A percentile compares a stretch with the other conserved stretches of the same genome.
phyloP scores from a whole-genome alignment of 2,797 vertebrate species.

The Nyctalus aviator region DNA sequence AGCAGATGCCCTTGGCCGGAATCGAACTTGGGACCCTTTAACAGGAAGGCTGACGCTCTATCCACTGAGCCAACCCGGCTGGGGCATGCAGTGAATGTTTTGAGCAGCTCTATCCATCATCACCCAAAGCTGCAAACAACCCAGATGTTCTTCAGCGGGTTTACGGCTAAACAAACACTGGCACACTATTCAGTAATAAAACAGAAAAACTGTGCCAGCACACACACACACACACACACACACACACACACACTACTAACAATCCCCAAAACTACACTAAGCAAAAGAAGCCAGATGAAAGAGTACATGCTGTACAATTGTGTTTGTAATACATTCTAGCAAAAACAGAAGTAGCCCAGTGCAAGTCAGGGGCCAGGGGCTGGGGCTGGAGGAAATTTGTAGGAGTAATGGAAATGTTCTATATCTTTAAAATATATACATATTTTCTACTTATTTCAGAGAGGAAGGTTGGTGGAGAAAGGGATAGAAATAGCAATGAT shows the following conservation, averaged over 20 bases:
- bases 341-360: background rate
- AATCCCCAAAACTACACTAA: background rate
- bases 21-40: no score
- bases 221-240: background rate
- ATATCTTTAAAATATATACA: background rate
- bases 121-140: background rate
- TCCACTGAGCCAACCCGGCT: no score
- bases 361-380: background rate
- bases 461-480: no score
- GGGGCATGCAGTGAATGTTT: background rate
- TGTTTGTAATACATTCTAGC: background rate
- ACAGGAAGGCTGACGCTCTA: no score
- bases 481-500: no score
- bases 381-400: background rate
- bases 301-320: background rate
- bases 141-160: background rate
- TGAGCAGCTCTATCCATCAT: background rate
- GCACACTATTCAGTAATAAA: background rate
- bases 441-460: no score
- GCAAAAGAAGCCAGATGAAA: background rate
- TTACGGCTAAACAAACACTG: background rate
- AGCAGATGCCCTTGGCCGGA: no score
- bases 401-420: background rate
- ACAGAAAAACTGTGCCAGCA: background rate
- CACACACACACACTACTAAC: background rate